Percentiles rank a stretch among this genome's conserved stretches.
phyloP scores from a whole-genome alignment of 2,797 vertebrate genomes.

The Cheirogaleus major region DNA sequence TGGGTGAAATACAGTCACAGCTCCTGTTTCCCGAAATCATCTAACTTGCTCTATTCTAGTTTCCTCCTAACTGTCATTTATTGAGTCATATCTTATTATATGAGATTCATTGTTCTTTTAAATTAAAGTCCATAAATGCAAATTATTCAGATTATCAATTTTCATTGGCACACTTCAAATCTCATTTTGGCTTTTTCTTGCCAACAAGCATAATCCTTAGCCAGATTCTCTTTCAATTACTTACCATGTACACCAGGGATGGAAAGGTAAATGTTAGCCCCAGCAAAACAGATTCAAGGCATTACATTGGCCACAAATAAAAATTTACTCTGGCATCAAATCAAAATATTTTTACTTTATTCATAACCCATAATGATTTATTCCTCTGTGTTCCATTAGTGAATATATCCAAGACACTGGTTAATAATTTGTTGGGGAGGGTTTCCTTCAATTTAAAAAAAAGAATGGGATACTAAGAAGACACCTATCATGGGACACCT shows the following conservation, averaged over 20 bases:
- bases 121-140: not conserved
- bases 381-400: not conserved
- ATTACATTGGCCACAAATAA: not conserved
- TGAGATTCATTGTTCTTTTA: not conserved
- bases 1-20: not conserved
- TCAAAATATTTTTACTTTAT: not conserved
- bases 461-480: not conserved
- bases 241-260: not conserved
- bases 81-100: not conserved
- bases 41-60: not conserved
- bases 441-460: not conserved
- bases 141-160: not conserved
- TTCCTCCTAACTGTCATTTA: not conserved
- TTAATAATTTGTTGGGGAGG: not conserved
- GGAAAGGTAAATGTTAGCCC: not conserved
- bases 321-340: not conserved
- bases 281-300: not conserved
- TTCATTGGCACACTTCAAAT: not conserved
- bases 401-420: not conserved
- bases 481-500: not conserved
- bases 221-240: not conserved
- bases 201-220: not conserved
- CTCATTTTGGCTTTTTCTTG: not conserved
- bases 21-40: not conserved
- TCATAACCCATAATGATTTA: not conserved